Base-by-base conservation (phyloP, 2,888 invertebrate genomes). In the Notodonta ziczac region DNA sequence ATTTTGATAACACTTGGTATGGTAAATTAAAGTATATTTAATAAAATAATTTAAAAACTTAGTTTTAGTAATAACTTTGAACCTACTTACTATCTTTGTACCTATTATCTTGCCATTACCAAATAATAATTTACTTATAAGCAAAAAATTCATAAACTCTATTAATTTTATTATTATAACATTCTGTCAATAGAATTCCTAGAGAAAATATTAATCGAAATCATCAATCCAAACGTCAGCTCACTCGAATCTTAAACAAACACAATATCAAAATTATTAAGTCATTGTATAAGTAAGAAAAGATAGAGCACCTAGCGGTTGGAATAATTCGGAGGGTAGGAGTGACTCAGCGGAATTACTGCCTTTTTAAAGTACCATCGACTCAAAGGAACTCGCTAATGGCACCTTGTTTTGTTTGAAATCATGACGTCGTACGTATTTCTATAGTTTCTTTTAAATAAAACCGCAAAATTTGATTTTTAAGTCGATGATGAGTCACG, bases 321-420 rank as follows among this genome's bases (percentile, higher is more conserved):
- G 74, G 82, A 85, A 85, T 83, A 86, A 88, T 83, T 80, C 81
- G 74, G 68, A 86, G 87, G 88, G 87, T 83, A 82, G 80, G 74
- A 80, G 81, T 92, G 92, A 92, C 78, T 91, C 91, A 90, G 89
- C 90, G 63, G 83, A 88, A 88, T 87, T 79, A 84, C 86, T 86
- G 85, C 84, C 82, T 87, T 87, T 87, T 89, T 82, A 82, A 83
- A 86, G 84, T 85, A 83, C 85, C 87, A 87, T 88, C 86, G 87
- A 90, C 87, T 89, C 87, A 81, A 86, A 85, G 79, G 79, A 85
- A 83, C 82, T 84, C 81, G 85, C 87, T 92, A 90, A 92, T 91
- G 88, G 90, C 83, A 82, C 83, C 82, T 84, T 83, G 83, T 87
- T 86, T 89, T 90, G 86, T 87, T 85, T 82, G 81, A 82, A 83